Base-by-base conservation (phyloP, 1,140 invertebrate genomes). In the Melitaea cinxia region DNA sequence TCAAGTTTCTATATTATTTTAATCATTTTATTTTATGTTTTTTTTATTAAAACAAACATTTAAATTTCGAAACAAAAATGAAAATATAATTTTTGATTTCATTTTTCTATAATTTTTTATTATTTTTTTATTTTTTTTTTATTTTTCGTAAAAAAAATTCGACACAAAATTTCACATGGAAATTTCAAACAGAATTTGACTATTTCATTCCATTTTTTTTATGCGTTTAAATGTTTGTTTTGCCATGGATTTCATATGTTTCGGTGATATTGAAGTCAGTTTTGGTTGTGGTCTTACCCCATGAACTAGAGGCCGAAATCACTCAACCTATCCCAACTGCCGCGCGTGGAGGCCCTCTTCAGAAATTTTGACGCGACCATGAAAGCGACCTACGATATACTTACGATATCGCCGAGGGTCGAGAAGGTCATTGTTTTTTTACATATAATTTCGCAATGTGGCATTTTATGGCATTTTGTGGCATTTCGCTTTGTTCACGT, bases 261-360 rank as follows among this genome's bases (percentile, higher is more conserved):
- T 24, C 33, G 21, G 45, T 21, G 33, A 17, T 55, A n/a, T n/a
- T n/a, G n/a, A n/a, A n/a, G n/a, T n/a, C n/a, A n/a, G n/a, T n/a
- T n/a, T n/a, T n/a, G 81, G 79, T 80, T 77, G 56, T 77, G 80
- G 78, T 82, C 58, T 60, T 72, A 68, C 55, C 15, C 21, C 57
- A 61, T 9, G 15, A 19, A 65, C 37, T 82, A 91, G 88, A 82
- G 88, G 75, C 88, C 88, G 80, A 89, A 87, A 68, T 91, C 88
- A 63, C 85, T 91, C 76, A 91, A 91, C 77, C 52, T 89, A 47
- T 81, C 78, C 0, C 88, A 89, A 75, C 74, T 91, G 76, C 84
- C 86, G 23, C 78, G 84, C 4, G 83, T 91, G 33, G 83, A 88
- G 63, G 88, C 88, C 4, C 68, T 89, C 23, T 90, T 90, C 75